These are phyloP conservation scores for Harpegnathos saltator DNA, from an alignment of 1,140 invertebrate species.

Conservation along the genomic window DNA sequence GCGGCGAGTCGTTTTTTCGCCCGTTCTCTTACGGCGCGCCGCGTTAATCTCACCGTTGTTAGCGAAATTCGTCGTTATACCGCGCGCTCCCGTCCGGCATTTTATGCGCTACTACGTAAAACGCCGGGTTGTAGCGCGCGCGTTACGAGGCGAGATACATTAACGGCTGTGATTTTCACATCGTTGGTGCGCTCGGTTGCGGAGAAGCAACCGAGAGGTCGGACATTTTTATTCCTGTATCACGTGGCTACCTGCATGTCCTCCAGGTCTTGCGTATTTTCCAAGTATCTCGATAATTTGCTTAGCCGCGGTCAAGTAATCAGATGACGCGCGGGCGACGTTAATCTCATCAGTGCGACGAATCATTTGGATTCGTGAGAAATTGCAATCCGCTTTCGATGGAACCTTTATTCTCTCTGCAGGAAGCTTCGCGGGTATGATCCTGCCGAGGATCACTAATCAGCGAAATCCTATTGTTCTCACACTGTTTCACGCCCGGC, in stretches of 20 bases:
- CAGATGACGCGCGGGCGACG: too few species aligned
- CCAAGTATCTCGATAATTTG: too few species aligned
- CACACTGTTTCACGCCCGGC: not conserved
- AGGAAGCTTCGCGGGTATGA: not conserved
- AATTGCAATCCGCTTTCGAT: too few species aligned
- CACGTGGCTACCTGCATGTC: too few species aligned
- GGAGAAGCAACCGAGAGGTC: too few species aligned
- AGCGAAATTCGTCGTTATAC: conserved; percentile 25
- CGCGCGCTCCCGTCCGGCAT: not conserved
- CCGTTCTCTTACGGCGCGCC: conserved; percentile 2
- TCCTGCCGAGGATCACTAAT: not conserved
- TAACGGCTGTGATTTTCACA: not conserved
- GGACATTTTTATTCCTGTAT: too few species aligned
- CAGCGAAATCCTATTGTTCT: not conserved
- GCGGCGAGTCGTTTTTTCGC: conserved; percentile 8
- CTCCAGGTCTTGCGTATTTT: too few species aligned
- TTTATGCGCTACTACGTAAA: not conserved
- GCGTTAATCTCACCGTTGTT: conserved; percentile 28
- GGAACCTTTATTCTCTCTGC: too few species aligned
- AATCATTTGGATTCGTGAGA: too few species aligned
- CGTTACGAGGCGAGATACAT: conserved; percentile 1
- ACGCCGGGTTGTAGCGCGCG: not conserved
- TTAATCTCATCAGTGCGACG: too few species aligned
- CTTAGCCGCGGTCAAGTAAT: too few species aligned
- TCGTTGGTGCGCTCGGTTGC: too few species aligned